Conservation (phyloP, 2,113 vertebrate genomes). For the Struthidea cinerea region DNA sequence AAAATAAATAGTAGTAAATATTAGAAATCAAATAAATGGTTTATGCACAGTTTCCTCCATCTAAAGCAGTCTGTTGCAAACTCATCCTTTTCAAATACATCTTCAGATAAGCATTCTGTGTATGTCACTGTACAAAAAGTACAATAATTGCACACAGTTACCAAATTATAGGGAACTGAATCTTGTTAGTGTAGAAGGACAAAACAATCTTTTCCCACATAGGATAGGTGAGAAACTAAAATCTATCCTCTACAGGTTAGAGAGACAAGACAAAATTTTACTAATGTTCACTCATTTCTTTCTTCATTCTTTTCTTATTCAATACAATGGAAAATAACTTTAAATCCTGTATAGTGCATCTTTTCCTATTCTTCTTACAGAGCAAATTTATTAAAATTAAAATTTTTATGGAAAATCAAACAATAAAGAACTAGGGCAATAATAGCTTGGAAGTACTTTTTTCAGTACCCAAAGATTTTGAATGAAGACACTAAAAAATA, state of each 20-base stretch:
- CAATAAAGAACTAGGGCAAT: neutral
- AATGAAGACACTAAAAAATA: neutral
- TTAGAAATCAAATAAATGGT: neutral
- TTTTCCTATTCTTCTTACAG: neutral
- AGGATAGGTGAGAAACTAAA: neutral
- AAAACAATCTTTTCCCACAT: neutral
- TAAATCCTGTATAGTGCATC: neutral
- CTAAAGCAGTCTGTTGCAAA: neutral
- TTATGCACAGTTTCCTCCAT: neutral
- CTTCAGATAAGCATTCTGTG: conserved; percentile 3
- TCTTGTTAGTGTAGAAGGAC: neutral
- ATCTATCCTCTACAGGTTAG: neutral
- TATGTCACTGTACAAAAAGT: neutral
- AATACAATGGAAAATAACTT: neutral
- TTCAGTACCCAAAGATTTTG: neutral
- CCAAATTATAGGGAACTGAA: neutral
- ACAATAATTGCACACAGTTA: neutral
- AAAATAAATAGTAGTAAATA: neutral
- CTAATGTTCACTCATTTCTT: neutral
- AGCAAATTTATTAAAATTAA: neutral
- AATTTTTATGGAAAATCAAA: conserved; percentile 6
- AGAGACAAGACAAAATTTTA: conserved; percentile 1
- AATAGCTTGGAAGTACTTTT: neutral
- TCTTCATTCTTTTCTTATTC: neutral
- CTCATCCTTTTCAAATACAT: neutral